Percentiles rank a stretch among this genome's conserved stretches.
phyloP scores from a whole-genome alignment of 2,888 invertebrate genomes.

The Stenchaetothrips biformis region DNA sequence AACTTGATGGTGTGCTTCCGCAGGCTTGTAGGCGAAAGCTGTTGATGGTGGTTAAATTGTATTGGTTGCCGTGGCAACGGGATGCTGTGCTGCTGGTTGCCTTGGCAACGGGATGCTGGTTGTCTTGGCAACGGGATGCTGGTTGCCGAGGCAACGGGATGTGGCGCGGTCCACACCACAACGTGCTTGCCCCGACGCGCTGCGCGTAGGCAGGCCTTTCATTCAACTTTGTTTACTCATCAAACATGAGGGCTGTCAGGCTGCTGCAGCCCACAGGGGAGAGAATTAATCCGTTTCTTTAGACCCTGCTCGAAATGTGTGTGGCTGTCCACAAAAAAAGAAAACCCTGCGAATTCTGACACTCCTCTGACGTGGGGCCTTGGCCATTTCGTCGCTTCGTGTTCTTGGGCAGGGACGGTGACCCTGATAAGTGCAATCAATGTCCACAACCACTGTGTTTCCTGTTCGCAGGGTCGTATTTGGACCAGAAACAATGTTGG shows the following conservation, averaged over 20 bases:
- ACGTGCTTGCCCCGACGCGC: neutral
- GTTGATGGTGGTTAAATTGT: too few species aligned
- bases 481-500: slow-evolving; percentile 20
- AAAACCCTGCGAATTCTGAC: neutral
- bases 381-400: neutral
- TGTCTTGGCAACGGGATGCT: too few species aligned
- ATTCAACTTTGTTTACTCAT: slow-evolving; percentile 19
- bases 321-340: neutral
- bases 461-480: slow-evolving; percentile 3
- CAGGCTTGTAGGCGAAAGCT: too few species aligned
- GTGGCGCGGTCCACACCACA: neutral
- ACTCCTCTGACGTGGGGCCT: neutral
- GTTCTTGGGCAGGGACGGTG: too few species aligned
- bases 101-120: neutral
- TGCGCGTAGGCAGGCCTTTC: neutral
- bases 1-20: too few species aligned
- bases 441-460: neutral
- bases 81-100: too few species aligned
- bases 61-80: too few species aligned
- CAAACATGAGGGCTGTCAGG: slow-evolving; percentile 17
- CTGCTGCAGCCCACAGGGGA: neutral
- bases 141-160: too few species aligned
- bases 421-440: too few species aligned
- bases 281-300: slow-evolving; percentile 24
- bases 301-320: slow-evolving; percentile 3